These are phyloP conservation scores for Frieseomelitta varia DNA, from an alignment of 1,140 invertebrate species.

Conservation along the genomic window DNA sequence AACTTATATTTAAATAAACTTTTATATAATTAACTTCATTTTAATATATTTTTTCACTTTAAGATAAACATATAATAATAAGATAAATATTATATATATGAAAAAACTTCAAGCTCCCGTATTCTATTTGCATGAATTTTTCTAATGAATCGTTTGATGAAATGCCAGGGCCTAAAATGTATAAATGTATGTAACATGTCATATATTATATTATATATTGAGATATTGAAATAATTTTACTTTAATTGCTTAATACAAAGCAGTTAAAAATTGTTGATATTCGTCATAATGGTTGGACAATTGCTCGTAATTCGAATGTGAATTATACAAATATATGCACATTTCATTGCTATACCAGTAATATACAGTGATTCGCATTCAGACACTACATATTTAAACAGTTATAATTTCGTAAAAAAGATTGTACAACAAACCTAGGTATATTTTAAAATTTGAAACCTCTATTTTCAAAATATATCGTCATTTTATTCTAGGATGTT, in stretches of 20 bases:
- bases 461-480: too few relatives aligned
- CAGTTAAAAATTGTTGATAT: background rate
- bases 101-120: constrained; percentile 6
- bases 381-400: too few relatives aligned
- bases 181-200: background rate
- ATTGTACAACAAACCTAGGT: too few relatives aligned
- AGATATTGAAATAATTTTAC: background rate
- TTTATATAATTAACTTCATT: background rate
- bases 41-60: background rate
- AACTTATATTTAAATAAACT: background rate
- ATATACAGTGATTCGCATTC: too few relatives aligned
- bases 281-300: background rate
- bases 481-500: too few relatives aligned
- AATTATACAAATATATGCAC: background rate
- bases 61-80: background rate
- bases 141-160: background rate
- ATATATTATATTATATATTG: background rate
- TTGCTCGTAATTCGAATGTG: background rate
- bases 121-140: background rate
- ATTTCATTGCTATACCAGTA: too few relatives aligned
- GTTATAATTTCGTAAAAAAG: background rate
- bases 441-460: too few relatives aligned
- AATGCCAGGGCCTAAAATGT: constrained; percentile 20
- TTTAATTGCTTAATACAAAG: background rate
- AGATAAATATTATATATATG: background rate